Conservation (phyloP, 2,113 vertebrate species). For the Rhipidura dahli region DNA sequence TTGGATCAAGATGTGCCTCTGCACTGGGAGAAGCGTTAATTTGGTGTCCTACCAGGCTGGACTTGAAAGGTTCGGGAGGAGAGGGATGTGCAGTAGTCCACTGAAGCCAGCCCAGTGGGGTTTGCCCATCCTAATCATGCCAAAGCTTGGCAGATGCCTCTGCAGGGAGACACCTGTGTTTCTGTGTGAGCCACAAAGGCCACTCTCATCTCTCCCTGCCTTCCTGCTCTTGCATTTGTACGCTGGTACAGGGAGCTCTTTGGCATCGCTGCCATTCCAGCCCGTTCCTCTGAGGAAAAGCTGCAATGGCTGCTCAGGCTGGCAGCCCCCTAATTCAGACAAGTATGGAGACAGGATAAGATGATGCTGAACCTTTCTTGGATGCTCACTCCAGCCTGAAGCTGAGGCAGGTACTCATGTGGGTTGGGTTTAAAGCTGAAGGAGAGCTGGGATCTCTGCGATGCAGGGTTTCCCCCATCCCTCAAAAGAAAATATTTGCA, state of each 20-base stretch:
- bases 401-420: fast-evolving
- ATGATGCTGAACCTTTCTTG: background rate
- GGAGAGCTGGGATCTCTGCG: background rate
- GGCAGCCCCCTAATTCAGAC: background rate
- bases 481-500: background rate
- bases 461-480: background rate
- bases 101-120: background rate
- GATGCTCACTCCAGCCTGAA: fast-evolving
- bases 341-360: background rate
- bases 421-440: background rate
- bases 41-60: background rate
- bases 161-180: background rate
- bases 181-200: fast-evolving
- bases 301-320: background rate
- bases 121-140: background rate
- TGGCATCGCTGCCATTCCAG: background rate
- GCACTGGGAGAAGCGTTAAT: background rate
- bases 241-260: background rate
- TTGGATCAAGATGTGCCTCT: background rate
- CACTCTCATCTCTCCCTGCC: background rate
- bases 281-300: background rate
- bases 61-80: fast-evolving
- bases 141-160: fast-evolving
- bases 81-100: background rate
- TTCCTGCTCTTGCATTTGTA: background rate